Conservation (phyloP, 2,797 vertebrate genomes). For the Aldrovandia affinis region DNA sequence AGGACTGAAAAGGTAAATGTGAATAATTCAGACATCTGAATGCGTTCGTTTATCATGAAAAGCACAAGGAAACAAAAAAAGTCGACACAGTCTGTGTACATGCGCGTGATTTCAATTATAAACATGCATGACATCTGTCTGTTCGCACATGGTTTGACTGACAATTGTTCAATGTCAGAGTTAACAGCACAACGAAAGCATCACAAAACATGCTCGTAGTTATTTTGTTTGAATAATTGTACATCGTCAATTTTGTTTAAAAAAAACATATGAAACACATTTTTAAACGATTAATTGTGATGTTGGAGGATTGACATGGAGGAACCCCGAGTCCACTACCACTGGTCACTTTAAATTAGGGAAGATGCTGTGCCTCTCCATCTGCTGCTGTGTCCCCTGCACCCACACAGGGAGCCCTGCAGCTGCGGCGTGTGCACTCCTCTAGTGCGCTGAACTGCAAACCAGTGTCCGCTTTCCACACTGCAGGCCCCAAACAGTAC, state of each 20-base stretch:
- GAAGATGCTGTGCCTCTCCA: not conserved
- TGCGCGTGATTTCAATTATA: not conserved
- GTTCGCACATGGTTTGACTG: not conserved
- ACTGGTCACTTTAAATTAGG: not conserved
- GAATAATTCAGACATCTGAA: constrained; percentile 12
- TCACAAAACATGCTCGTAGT: not conserved
- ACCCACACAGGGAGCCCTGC: too few relatives aligned
- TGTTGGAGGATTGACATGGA: too few relatives aligned
- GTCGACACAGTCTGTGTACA: not conserved
- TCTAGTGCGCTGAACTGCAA: too few relatives aligned
- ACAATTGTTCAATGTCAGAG: not conserved
- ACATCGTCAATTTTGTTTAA: too few relatives aligned
- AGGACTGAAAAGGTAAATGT: constrained; percentile 25
- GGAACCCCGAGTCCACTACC: too few relatives aligned
- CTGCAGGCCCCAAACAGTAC: too few relatives aligned
- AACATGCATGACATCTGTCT: not conserved
- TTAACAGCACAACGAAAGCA: not conserved
- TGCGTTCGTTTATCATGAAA: constrained; percentile 4
- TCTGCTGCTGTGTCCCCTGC: too few relatives aligned
- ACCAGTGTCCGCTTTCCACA: too few relatives aligned
- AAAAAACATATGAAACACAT: not conserved
- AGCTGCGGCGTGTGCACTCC: too few relatives aligned
- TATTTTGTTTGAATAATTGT: too few relatives aligned
- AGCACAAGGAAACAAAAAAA: constrained; percentile 6
- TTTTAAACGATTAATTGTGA: too few relatives aligned